Evolutionary conservation across 2,888 invertebrate species (phyloP), one percentile per base, ranked within the genome.

Genomic region (Volucella bombylans): DNA sequence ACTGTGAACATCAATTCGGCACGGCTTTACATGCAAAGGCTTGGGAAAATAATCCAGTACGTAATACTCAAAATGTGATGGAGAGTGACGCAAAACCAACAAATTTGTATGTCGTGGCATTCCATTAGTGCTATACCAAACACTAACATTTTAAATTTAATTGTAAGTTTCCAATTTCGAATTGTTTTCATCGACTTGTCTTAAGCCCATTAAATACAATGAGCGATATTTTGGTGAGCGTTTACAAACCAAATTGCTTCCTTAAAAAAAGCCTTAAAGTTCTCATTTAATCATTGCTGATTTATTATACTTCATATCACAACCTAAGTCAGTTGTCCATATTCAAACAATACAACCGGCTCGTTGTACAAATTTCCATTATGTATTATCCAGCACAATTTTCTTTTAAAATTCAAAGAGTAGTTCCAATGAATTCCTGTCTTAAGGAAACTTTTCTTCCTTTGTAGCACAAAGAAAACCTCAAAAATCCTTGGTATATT

Each of bases 401-500:
- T 38, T 55, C 55, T 14, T 38, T 57, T 10, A 31, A 38, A 38
- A 18, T 45, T 61, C 23, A 12, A 9, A 45, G 45, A n/a, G 23
- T 31, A 39, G 18, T 45, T 62, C 62, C 39, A 57, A 57, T 57
- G n/a, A n/a, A 10, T 57, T 39, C 57, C 39, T 57, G 15, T 54
- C 8, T 38, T 15, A 62, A 59, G 39, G 38, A 52, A 41, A 23
- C 43, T 52, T 49, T 47, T 45, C n/a, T 39, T 45, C 18, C 14
- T 31, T 10, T 4, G 11, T 15, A 2, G 41, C 49, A 57, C 4
- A 45, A 18, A 47, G 38, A 15, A 62, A 72, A 54, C 43, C 15
- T 59, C 45, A 43, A 78, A 78, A 64, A 64, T 52, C 57, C 71
- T 64, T 65, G n/a, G 31, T 57, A 59, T 38, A 10, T 39, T 41